A percentile compares a stretch with the other conserved stretches of the same genome.
Conservation (phyloP, 1,140 invertebrate species). For the Lysiphlebus fabarum region DNA sequence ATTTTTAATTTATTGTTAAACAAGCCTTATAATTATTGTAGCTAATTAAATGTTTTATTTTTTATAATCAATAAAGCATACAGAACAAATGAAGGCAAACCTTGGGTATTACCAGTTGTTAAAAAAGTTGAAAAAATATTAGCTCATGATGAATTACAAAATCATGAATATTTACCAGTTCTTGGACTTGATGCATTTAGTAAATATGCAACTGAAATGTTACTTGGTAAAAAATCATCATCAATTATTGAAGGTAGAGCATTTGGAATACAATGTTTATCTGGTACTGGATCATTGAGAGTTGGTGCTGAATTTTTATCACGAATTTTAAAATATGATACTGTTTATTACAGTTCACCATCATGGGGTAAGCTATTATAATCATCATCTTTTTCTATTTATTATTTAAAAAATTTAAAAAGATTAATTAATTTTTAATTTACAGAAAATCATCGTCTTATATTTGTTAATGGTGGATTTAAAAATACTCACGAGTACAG, state of each 20-base stretch:
- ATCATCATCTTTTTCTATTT: slow-evolving; percentile 11
- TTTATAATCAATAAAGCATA: slow-evolving; percentile 68
- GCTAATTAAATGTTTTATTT: too few species aligned
- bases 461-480: slow-evolving; percentile 88
- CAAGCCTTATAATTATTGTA: too few species aligned
- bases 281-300: slow-evolving; percentile 89
- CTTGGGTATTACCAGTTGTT: slow-evolving; percentile 97
- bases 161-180: slow-evolving; percentile 96
- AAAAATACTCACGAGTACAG: slow-evolving; percentile 77
- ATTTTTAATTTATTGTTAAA: too few species aligned
- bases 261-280: slow-evolving; percentile 86
- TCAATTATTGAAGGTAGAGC: slow-evolving; percentile 75
- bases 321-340: slow-evolving; percentile 69
- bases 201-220: slow-evolving; percentile 73
- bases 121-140: slow-evolving; percentile 82
- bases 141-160: slow-evolving; percentile 76
- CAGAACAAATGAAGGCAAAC: slow-evolving; percentile 86
- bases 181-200: slow-evolving; percentile 83
- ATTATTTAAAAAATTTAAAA: slow-evolving; percentile 16
- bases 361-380: slow-evolving; percentile 80
- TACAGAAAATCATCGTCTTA: slow-evolving; percentile 84
- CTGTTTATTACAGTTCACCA: slow-evolving; percentile 88
- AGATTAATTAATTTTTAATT: slow-evolving; percentile 15
- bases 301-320: slow-evolving; percentile 87
- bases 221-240: slow-evolving; percentile 77